Evolutionary conservation across 1,140 invertebrate genomes (phyloP).

Genomic region (Rhizoglyphus robini): DNA sequence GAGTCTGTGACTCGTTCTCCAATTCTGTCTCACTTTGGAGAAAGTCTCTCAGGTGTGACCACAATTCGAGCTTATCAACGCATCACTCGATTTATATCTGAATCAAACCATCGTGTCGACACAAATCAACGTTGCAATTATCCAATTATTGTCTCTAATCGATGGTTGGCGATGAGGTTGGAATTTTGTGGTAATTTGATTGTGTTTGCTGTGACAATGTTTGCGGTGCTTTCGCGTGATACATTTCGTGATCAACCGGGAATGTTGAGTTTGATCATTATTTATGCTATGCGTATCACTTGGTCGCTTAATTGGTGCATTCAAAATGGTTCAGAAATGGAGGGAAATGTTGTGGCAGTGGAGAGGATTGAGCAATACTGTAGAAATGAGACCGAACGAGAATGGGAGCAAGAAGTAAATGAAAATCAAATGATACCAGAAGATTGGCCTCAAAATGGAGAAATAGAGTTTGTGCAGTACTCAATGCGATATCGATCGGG

Average conservation of each 20-base stretch:
- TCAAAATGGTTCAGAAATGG: slow-evolving; percentile 87
- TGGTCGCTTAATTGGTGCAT: slow-evolving; percentile 92
- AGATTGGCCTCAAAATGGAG: slow-evolving; percentile 57
- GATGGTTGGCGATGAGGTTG: slow-evolving; percentile 74
- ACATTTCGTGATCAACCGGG: slow-evolving; percentile 54
- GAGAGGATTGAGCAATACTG: slow-evolving; percentile 93
- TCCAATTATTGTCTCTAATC: slow-evolving; percentile 69
- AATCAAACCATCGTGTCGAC: slow-evolving; percentile 69
- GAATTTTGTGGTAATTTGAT: too few relatives aligned
- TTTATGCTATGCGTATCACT: slow-evolving; percentile 76
- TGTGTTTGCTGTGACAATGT: slow-evolving; percentile 73
- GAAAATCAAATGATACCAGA: neutral
- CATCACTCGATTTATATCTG: slow-evolving; percentile 40
- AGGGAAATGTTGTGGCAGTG: slow-evolving; percentile 93
- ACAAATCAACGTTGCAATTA: slow-evolving; percentile 76
- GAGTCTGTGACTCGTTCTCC: slow-evolving; percentile 42
- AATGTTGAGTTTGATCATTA: slow-evolving; percentile 72
- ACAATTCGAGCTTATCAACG: slow-evolving; percentile 43
- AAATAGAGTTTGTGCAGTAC: slow-evolving; percentile 58
- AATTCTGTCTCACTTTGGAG: slow-evolving; percentile 44
- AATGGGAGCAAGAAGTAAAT: slow-evolving; percentile 14
- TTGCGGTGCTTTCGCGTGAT: slow-evolving; percentile 62
- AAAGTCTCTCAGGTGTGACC: slow-evolving; percentile 40
- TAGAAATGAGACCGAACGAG: slow-evolving; percentile 49
- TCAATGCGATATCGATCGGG: slow-evolving; percentile 63